These are phyloP conservation scores for Rhagophthalmus giganteus DNA, from an alignment of 2,888 invertebrate genomes.

Conservation along the genomic window DNA sequence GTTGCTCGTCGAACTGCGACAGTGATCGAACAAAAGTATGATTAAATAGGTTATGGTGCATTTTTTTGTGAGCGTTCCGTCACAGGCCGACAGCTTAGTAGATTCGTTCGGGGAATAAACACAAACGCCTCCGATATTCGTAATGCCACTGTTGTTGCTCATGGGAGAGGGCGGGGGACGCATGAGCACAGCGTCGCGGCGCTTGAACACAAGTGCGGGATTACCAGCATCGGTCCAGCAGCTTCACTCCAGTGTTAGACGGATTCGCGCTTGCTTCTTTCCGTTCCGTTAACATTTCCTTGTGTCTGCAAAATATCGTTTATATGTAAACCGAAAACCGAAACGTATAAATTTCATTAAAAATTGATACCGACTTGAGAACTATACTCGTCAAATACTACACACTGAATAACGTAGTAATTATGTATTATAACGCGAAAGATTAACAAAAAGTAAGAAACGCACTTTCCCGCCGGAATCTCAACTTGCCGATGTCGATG, in stretches of 20 bases:
- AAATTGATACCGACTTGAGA: too few relatives aligned
- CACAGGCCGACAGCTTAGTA: constrained; percentile 51
- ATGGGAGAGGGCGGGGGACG: constrained; percentile 52
- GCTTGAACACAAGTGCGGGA: constrained; percentile 58
- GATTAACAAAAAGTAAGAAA: constrained; percentile 8
- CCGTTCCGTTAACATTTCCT: constrained; percentile 39
- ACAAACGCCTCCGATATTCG: constrained; percentile 55
- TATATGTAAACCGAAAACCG: constrained; percentile 10
- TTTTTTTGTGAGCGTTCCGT: constrained; percentile 23
- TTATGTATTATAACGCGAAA: too few relatives aligned
- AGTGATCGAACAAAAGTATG: too few relatives aligned
- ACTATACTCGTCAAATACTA: too few relatives aligned
- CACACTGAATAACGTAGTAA: too few relatives aligned
- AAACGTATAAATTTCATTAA: too few relatives aligned
- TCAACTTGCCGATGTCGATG: constrained; percentile 5
- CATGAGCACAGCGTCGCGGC: constrained; percentile 56
- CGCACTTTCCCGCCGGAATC: constrained; percentile 20
- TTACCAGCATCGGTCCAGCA: constrained; percentile 55
- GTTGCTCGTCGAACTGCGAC: too few relatives aligned
- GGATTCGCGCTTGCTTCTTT: constrained; percentile 50
- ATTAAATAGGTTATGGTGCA: too few relatives aligned
- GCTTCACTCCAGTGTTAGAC: constrained; percentile 52
- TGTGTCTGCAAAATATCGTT: constrained; percentile 34
- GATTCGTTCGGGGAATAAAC: constrained; percentile 57
- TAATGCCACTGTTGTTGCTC: constrained; percentile 53